Evolutionary conservation across 2,888 invertebrate genomes (phyloP).

Genomic region (Electrophaes corylata): DNA sequence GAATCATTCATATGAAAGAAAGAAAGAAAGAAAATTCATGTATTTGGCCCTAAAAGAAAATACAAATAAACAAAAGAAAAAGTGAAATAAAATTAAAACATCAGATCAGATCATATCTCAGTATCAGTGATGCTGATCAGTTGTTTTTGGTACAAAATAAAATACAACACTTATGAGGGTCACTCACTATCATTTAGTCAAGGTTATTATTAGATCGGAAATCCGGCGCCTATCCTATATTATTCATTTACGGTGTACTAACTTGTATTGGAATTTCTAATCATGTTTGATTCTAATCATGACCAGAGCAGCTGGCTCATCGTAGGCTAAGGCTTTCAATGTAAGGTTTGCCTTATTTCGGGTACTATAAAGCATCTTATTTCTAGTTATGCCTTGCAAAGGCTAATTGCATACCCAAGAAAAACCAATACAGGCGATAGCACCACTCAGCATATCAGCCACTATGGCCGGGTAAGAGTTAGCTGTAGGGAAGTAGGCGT

Average conservation of each 20-base stretch:
- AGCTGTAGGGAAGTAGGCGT: constrained; percentile 97
- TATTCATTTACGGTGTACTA: too few species aligned
- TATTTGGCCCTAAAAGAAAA: too few species aligned
- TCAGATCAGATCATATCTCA: neutral
- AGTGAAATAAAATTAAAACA: neutral
- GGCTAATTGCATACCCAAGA: constrained; percentile 90
- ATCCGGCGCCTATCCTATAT: neutral
- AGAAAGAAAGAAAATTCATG: too few species aligned
- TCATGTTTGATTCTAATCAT: too few species aligned
- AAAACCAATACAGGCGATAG: constrained; percentile 98
- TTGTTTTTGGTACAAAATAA: neutral
- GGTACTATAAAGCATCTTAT: too few species aligned
- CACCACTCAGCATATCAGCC: constrained; percentile 97
- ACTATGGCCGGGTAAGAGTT: constrained; percentile 97
- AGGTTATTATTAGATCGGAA: neutral
- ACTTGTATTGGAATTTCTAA: too few species aligned
- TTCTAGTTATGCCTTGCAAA: neutral
- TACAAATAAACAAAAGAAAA: too few species aligned
- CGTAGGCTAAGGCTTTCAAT: too few species aligned
- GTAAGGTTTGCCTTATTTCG: too few species aligned
- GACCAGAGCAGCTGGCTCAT: too few species aligned
- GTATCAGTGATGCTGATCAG: neutral
- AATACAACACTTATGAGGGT: neutral
- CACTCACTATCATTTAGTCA: neutral
- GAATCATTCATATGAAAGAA: too few species aligned